Evolutionary conservation across 2,113 vertebrate genomes (phyloP), one percentile per base, ranked within the genome.

Genomic region (Uria lomvia): DNA sequence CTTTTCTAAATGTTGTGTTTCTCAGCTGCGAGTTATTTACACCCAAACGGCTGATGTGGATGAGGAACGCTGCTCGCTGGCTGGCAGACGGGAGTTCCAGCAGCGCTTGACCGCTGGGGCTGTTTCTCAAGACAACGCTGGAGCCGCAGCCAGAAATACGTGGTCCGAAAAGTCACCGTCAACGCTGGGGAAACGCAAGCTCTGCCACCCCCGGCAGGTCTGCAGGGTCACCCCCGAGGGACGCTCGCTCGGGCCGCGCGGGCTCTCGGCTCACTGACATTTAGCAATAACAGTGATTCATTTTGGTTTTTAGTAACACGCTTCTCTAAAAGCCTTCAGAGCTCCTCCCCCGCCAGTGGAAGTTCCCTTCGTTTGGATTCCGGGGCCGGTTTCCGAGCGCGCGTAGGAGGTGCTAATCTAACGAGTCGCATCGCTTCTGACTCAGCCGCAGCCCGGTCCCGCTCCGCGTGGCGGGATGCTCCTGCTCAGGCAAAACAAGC

Each of bases 251-350:
- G 2, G 58, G 19, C 49, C 12, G 3, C 12, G 4, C 3, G 13
- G 40, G 11, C 8, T 16, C 59, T 6, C 30, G 2, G 8, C 11
- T 4, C 34, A 6, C 59, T 9, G 36, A 6, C 24, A 2, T 29
- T 34, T 2, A n/a, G 29, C 45, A n/a, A 27, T 4, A 30, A 20
- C 0, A 32, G 45, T 0, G 22, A 34, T 24, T 4, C 5, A 5
- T n/a, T 5, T 36, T 24, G 62, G 0, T 2, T 86, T 52, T 8
- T 4, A 18, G 14, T 47, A 15, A 19, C 19, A 3, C 1, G 2
- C 21, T 65, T 11, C 29, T 43, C 81, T 34, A 1, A 5, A 17
- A 84, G 47, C 0, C 52, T n/a, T 4, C 43, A 10, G 56, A 50
- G 74, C 77, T 47, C 56, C 24, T n/a, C 60, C 56, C 62, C 73